Conservation (phyloP, 2,888 invertebrate genomes). For the Cynaeus angustus region DNA sequence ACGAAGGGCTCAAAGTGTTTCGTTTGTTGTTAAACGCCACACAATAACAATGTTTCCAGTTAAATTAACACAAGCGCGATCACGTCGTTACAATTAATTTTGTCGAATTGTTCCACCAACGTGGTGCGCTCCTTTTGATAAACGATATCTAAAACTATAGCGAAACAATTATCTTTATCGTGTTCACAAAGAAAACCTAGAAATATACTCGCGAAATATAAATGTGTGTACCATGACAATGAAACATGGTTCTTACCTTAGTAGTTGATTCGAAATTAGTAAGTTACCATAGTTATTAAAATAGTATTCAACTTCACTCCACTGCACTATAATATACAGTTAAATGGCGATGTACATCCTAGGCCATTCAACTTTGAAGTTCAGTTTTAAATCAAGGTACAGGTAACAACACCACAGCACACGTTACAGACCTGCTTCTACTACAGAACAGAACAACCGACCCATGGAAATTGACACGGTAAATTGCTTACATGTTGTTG, state of each 20-base stretch:
- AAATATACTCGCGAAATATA: neutral
- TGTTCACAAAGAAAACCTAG: no score
- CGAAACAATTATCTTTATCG: no score
- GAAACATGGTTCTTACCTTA: constrained; percentile 25
- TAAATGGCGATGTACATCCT: constrained; percentile 52
- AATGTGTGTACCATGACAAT: neutral
- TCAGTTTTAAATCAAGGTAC: constrained; percentile 54
- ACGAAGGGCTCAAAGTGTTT: no score
- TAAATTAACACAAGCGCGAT: no score
- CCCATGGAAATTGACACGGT: constrained; percentile 53
- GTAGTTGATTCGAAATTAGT: constrained; percentile 19
- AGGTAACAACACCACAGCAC: constrained; percentile 48
- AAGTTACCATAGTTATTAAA: constrained; percentile 40
- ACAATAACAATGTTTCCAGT: no score
- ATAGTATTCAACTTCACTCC: constrained; percentile 44
- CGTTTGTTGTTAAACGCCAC: no score
- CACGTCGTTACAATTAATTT: no score
- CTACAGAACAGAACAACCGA: constrained; percentile 49
- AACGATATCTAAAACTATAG: no score
- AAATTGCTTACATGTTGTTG: constrained; percentile 51
- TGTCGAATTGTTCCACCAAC: no score
- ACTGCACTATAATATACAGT: constrained; percentile 51
- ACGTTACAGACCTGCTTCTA: constrained; percentile 48
- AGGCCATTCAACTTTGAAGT: constrained; percentile 65
- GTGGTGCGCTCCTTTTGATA: no score